These are phyloP conservation scores for Anarhynchus alexandrinus DNA, from an alignment of 2,113 vertebrate species.

Conservation along the genomic window DNA sequence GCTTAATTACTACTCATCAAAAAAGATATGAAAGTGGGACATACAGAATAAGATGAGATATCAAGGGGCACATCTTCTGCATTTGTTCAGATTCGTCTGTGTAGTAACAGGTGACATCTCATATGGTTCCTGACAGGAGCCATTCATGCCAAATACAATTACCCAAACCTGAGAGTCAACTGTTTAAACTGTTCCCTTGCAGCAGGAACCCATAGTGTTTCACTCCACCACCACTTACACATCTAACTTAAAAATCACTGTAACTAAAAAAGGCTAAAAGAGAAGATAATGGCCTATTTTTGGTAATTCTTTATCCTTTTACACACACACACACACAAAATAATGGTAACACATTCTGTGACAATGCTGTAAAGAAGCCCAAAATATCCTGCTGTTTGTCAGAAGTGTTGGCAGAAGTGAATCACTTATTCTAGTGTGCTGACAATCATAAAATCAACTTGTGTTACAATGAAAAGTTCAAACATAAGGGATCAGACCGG, in stretches of 20 bases:
- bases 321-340: not conserved
- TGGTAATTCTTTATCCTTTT: conserved; percentile 2
- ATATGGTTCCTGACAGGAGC: not conserved
- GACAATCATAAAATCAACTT: not conserved
- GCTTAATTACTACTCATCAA: conserved; percentile 59
- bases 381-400: not conserved
- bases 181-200: not conserved
- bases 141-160: not conserved
- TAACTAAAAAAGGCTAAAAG: not conserved
- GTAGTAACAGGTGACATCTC: not conserved
- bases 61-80: not conserved
- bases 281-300: not conserved
- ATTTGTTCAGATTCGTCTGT: not conserved
- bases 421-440: not conserved
- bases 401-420: not conserved
- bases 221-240: not conserved
- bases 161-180: not conserved
- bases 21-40: conserved; percentile 34
- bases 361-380: not conserved
- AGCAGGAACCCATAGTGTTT: not conserved
- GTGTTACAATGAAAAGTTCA: not conserved
- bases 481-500: not conserved
- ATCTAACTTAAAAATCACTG: not conserved
- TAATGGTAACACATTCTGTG: not conserved
- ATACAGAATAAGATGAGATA: conserved; percentile 19